Conservation (phyloP, 2,113 vertebrate genomes). For the Oceanodroma tethys region DNA sequence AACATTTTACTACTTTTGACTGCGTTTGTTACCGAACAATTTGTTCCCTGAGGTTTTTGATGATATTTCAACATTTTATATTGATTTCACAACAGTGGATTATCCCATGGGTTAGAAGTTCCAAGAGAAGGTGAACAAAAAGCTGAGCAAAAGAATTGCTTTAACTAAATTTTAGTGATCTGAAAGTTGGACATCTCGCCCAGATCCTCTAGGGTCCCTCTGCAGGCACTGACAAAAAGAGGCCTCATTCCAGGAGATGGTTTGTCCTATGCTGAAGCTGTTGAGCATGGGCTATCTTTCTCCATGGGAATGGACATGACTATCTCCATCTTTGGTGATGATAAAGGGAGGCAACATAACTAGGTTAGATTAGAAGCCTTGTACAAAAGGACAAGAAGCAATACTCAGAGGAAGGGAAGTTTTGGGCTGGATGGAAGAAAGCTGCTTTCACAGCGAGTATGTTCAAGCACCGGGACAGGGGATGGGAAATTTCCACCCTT, state of each 20-base stretch:
- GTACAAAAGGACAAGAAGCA: neutral
- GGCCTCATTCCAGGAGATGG: neutral
- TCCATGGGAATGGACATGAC: neutral
- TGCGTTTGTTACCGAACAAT: neutral
- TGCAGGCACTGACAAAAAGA: neutral
- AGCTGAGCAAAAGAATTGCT: neutral
- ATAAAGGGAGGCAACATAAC: neutral
- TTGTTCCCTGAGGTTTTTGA: constrained; percentile 6
- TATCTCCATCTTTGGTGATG: neutral
- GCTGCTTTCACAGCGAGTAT: accelerated
- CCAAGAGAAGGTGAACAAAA: neutral
- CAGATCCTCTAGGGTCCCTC: neutral
- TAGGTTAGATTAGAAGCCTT: neutral
- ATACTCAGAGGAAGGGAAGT: neutral
- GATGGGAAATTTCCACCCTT: neutral
- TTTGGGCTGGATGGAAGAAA: neutral
- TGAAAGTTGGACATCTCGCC: neutral
- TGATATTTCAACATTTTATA: neutral
- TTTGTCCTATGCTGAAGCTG: neutral
- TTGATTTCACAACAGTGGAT: neutral
- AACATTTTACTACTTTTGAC: neutral
- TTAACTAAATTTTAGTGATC: neutral
- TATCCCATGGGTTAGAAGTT: neutral
- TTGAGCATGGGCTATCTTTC: neutral
- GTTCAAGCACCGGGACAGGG: neutral